Evolutionary conservation across 2,797 vertebrate genomes (phyloP), one percentile per base, ranked within the genome.

Genomic region (Helostoma temminkii): DNA sequence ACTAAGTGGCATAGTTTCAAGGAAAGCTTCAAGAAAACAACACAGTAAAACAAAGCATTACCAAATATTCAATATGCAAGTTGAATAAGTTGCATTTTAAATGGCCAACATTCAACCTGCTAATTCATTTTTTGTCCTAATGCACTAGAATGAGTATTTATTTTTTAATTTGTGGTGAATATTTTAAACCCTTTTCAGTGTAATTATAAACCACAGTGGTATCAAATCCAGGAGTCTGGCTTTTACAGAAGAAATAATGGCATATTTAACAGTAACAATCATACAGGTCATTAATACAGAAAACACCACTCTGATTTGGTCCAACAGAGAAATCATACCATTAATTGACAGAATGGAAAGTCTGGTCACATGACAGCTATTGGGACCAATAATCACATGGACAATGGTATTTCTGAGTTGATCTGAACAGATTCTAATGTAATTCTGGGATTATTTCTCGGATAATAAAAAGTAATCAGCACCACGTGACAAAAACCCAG

Each of bases 401-500:
- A 66, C 46, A 49, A 11, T n/a, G 49, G 74, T 50, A 28, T 42
- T 15, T 60, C 22, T 53, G 62, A 58, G 34, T 15, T 30, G 45
- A 36, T 66, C 42, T 61, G 34, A 69, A 71, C 36, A 63, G 22
- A 79, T 58, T 36, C 68, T 32, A 55, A 64, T 71, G 65, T 15
- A 24, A 50, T 52, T 81, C 39, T 26, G 50, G 36, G 58, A 70
- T 73, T 61, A 36, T 71, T 77, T 81, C 57, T 50, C 52, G 32
- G 47, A 62, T 24, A 72, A 67, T 70, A 32, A 74, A 67, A 76
- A 52, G 39, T 62, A 71, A 87, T 84, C 81, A 88, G 89, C 91
- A 91, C 78, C 90, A 82, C 81, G 63, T 78, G 71, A 89, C 81
- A 79, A 84, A 87, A 37, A 46, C 68, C 53, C 55, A 55, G 74